A percentile compares a stretch with the other conserved stretches of the same genome.
Evolutionary conservation across 2,797 vertebrate species (phyloP).

Genomic region (Mormyrops boulengeri): DNA sequence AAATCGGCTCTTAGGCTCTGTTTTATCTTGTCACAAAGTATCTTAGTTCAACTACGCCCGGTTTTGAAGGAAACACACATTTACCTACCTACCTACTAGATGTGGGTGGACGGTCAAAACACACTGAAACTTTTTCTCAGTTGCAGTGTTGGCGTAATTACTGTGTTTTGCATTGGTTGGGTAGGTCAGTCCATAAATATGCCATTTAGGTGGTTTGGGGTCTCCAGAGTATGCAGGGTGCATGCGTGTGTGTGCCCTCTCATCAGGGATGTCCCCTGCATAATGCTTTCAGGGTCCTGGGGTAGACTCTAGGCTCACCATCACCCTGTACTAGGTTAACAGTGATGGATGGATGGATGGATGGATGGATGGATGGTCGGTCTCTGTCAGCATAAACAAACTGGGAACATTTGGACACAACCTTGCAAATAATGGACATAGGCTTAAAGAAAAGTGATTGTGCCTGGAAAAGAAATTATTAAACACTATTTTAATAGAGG

Average conservation of each 20-base stretch:
- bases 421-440: not conserved
- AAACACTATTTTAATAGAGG: constrained; percentile 21
- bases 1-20: not conserved
- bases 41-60: not conserved
- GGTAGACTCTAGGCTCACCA: not conserved
- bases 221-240: not conserved
- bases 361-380: not conserved
- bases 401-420: not conserved
- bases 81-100: not conserved
- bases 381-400: not conserved
- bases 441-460: constrained; percentile 8
- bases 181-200: not conserved
- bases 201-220: not conserved
- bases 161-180: not conserved
- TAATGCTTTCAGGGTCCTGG: not conserved
- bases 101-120: not conserved
- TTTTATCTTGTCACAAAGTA: not conserved
- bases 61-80: not conserved
- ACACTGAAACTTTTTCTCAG: not conserved
- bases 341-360: not conserved
- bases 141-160: not conserved
- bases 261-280: not conserved
- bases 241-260: not conserved
- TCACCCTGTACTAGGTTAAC: not conserved
- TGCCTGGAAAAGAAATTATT: constrained; percentile 26